Evolutionary conservation across 2,888 invertebrate genomes (phyloP).

Genomic region (Chaetogeoica ovagalla): DNA sequence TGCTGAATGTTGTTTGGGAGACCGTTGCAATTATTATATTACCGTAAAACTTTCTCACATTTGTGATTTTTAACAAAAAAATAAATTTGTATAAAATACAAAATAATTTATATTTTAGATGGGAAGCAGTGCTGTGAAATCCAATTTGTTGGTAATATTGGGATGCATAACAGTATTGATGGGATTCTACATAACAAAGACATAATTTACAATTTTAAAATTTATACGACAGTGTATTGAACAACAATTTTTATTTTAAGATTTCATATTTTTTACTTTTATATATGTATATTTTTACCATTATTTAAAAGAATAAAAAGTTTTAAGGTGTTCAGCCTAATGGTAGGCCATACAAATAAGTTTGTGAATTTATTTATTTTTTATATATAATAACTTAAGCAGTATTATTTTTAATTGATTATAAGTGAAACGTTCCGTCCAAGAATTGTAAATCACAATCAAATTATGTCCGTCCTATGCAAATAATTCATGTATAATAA

Average conservation of each 20-base stretch:
- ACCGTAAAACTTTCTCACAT: slow-evolving; percentile 15
- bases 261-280: not conserved
- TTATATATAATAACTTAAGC: not conserved
- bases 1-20: slow-evolving; percentile 93
- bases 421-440: slow-evolving; percentile 27
- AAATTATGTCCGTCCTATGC: not conserved
- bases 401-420: slow-evolving; percentile 25
- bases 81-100: not conserved
- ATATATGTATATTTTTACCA: not conserved
- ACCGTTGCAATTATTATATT: slow-evolving; percentile 93
- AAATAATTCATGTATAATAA: not conserved
- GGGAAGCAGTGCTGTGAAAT: slow-evolving; percentile 44
- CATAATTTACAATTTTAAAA: not conserved
- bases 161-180: slow-evolving; percentile 22
- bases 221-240: not conserved
- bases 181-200: slow-evolving; percentile 17
- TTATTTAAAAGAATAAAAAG: not conserved
- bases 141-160: slow-evolving; percentile 21
- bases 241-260: not conserved
- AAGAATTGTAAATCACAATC: not conserved
- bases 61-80: not conserved
- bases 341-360: not conserved
- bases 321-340: not conserved
- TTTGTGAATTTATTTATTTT: not conserved
- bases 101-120: slow-evolving; percentile 26